Base-by-base conservation (phyloP, 1,140 invertebrate species). In the Tribolium castaneum region DNA sequence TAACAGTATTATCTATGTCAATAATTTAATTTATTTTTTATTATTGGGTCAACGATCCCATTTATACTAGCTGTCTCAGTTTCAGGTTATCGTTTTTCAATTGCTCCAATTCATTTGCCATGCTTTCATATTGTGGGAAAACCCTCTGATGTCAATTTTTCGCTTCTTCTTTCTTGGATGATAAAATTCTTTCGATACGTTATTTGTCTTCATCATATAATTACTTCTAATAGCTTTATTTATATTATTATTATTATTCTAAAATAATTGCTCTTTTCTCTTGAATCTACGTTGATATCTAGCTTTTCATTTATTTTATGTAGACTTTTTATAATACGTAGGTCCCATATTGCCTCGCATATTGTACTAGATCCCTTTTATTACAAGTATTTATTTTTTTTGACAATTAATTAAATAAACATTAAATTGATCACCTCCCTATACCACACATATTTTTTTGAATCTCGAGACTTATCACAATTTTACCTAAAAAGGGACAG, bases 161-260 rank as follows among this genome's bases (percentile, higher is more conserved):
- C 25, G 25, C 25, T 30, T 30, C 25, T 30, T 30, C 25, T 30
- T 30, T 30, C 25, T 54, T 50, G 49, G 49, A 50, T 50, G 49
- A 50, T 50, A 50, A 50, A 50, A 50, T 50, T 54, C 16, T 54
- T 54, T 54, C 52, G 12, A 54, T 54, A 54, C 16, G 12, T 54
- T 54, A 16, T 54, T 54, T 54, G 52, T 16, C 52, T 54, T 54
- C 52, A 14, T 54, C 52, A 54, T 16, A 54, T 54, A 54, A 54
- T 54, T 54, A 54, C 16, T 54, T 54, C 52, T 54, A 54, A 54
- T 54, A 54, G 52, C 52, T 54, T 54, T 54, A 54, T 54, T 54
- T 54, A 54, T 54, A 54, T 54, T 54, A 54, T 50, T 54, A n/a
- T n/a, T n/a, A 50, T 30, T 50, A 14, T 14, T 50, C 49, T 50